These are phyloP conservation scores for Heliconius charithonia DNA, from an alignment of 2,888 invertebrate species.

Conservation along the genomic window DNA sequence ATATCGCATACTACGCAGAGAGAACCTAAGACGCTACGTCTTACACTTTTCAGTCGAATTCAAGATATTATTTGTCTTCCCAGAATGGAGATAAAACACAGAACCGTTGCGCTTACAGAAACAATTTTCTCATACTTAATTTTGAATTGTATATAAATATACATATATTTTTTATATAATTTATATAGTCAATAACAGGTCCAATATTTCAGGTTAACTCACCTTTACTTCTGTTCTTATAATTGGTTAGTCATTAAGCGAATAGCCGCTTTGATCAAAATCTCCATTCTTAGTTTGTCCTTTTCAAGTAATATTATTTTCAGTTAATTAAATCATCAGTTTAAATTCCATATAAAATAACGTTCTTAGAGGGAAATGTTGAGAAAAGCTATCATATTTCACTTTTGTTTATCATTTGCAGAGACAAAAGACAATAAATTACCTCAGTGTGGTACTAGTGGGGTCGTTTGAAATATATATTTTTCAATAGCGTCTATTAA, in stretches of 20 bases:
- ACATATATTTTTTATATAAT: no score
- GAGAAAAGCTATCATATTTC: conserved; percentile 9
- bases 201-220: neutral
- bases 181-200: neutral
- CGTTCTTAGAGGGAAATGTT: neutral
- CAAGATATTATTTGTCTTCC: no score
- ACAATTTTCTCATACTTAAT: no score
- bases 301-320: conserved; percentile 24
- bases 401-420: conserved; percentile 10
- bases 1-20: no score
- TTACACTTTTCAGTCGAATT: no score
- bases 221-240: neutral
- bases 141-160: no score
- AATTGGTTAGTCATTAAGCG: conserved; percentile 17
- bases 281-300: conserved; percentile 15
- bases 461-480: neutral
- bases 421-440: neutral
- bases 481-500: neutral
- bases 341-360: neutral
- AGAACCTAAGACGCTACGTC: no score
- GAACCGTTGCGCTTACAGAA: no score
- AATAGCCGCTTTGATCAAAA: conserved; percentile 17
- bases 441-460: neutral
- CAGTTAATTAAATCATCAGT: conserved; percentile 26
- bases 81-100: no score